Evolutionary conservation across 1,140 invertebrate genomes (phyloP), one percentile per base, ranked within the genome.

Genomic region (Brachionus asplanchnoidis): DNA sequence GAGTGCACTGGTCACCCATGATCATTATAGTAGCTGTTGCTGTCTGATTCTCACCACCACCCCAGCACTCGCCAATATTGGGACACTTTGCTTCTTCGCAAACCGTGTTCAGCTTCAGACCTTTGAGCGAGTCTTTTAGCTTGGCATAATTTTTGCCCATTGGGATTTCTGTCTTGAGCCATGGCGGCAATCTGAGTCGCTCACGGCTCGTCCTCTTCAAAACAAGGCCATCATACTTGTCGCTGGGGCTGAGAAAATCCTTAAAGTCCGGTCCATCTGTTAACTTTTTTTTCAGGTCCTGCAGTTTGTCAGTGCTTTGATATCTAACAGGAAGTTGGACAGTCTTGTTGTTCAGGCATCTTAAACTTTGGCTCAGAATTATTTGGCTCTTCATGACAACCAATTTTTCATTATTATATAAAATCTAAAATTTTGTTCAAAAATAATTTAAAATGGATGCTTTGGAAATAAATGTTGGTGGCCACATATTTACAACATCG

Each of bases 31-130:
- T 93, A 1, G 92, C 92, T 17, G 92, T 93, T 6, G 92, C 90
- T 28, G 89, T 90, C 5, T 88, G 88, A 85, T 90, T 86, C 66
- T 91, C 89, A 17, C 89, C 89, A 46, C 92, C 97, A 85, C 96
- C 97, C 98, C 98, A 99, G 90, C 97, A 99, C 91, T 99, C 97
- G 23, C 97, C 96, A 87, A 99, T 99, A 90, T 99, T 99, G 0
- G 98, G 98, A 92, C 98, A 99, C 85, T 95, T 92, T 0, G 98
- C 98, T 91, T 99, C 98, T 89, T 99, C 96, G 90, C 98, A 99
- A 1, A 99, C 97, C 2, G 98, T 99, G 87, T 95, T 94, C 9
- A 99, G 91, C 87, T 97, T 98, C 12, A 99, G 91, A 14, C 93
- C 92, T 82, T 95, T 90, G 11, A 99, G 90, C 87, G 96, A 94